Evolutionary conservation across 2,888 invertebrate species (phyloP), one percentile per base, ranked within the genome.

Genomic region (Agapostemon virescens): DNA sequence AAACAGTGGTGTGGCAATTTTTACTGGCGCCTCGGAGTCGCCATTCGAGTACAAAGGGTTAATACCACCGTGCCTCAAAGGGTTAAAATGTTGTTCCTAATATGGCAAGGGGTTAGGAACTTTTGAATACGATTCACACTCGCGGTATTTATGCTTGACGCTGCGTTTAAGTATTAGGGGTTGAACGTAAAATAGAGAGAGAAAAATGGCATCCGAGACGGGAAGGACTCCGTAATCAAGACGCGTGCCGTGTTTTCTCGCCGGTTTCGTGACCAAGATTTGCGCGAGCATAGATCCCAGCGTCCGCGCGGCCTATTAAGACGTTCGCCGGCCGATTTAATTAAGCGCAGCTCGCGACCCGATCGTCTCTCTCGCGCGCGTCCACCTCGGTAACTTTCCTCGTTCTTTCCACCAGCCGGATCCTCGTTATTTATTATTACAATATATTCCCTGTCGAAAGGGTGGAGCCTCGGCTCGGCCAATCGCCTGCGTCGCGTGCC

Each of bases 401-500:
- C 15, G 23, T 6, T 55, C 55, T 15, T 15, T 13, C n/a, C 26
- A 26, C 52, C 15, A 52, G 76, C 73, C 70, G 84, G 84, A 88
- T 89, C 88, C 87, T 87, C 88, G 86, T 89, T 89, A 86, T 88
- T 89, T 90, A 90, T 90, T 90, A 91, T 91, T 90, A 89, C 91
- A 90, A 91, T 89, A 87, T 90, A 89, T 88, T 88, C 86, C 84
- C 67, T 70, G 81, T 76, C 82, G 79, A 85, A 88, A 90, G 90
- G 91, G 91, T 90, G 91, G 91, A 91, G 91, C 88, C 81, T 85
- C 63, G 83, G 67, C 79, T 82, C 86, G 89, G 83, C 91, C 92
- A 92, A 91, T 92, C 74, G 81, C 80, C 63, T 20, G n/a, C 87
- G 84, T 92, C 88, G 92, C 92, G 92, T 91, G 92, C 86, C 86